Base-by-base conservation (phyloP, 2,888 invertebrate species). In the Sminthurides aquaticus region DNA sequence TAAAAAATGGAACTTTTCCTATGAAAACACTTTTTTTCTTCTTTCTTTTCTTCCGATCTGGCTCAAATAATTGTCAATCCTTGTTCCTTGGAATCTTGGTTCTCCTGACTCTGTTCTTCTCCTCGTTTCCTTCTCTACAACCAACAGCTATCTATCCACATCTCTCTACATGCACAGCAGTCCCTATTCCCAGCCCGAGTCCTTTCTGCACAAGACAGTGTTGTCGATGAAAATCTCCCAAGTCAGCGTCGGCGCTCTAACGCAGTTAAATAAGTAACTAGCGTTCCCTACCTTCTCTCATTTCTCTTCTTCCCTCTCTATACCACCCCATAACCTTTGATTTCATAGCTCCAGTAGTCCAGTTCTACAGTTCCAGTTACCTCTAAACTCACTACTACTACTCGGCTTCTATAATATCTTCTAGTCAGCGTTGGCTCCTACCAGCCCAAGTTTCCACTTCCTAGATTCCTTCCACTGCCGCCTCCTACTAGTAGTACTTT, bases 181-280 rank as follows among this genome's bases (percentile, higher is more conserved):
- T 34, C 8, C 43, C 43, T 34, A 34, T 34, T 34, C 43, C 43
- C 8, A 34, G 43, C 43, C 43, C 43, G 43, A 34, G 43, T 34
- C 8, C 43, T 34, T 58, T 64, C 58, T 58, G 64, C 64, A 58
- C 58, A 64, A 62, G 62, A 62, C 56, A 58, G 64, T 58, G 43
- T 64, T 57, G 62, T 62, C 57, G 55, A 26, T 56, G 62, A 56
- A 56, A 52, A 57, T 59, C 28, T 61, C 43, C 43, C 20, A 34
- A 61, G 34, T 29, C 55, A 54, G 64, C 58, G 64, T 58, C 58
- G 63, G 58, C 64, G 64, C 64, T 24, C 26, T 58, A 34, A 5
- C 15, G 43, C 43, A 34, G 43, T 34, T 34, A 34, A 34, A 34
- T 34, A 34, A 34, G 43, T 34, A 34, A 34, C 43, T 34, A 34